A percentile compares a stretch with the other conserved stretches of the same genome.
phyloP scores from a whole-genome alignment of 2,888 invertebrate species.

The Cryptophagus acutangulus region DNA sequence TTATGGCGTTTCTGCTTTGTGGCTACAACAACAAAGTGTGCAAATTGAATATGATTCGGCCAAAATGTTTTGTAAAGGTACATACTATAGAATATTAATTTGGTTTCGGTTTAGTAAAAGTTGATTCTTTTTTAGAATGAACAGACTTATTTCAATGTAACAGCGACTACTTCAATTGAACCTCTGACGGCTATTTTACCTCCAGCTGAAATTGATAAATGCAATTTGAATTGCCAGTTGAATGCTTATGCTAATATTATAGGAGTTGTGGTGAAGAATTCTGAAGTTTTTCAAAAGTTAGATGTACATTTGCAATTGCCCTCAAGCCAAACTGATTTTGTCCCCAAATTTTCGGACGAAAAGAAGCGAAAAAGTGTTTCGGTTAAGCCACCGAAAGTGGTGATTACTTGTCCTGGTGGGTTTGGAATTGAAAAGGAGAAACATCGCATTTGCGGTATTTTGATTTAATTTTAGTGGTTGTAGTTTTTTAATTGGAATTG shows the following conservation, averaged over 20 bases:
- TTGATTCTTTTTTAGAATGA: slow-evolving; percentile 33
- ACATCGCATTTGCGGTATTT: slow-evolving; percentile 43
- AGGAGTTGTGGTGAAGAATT: slow-evolving; percentile 39
- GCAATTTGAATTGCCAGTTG: slow-evolving; percentile 42
- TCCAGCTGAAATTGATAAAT: slow-evolving; percentile 30
- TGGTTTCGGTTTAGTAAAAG: neutral
- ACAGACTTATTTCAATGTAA: slow-evolving; percentile 34
- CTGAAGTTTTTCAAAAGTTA: slow-evolving; percentile 37
- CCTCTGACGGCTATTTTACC: slow-evolving; percentile 34
- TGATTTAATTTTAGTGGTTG: no score
- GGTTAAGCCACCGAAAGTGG: slow-evolving; percentile 36
- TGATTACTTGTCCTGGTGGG: slow-evolving; percentile 42
- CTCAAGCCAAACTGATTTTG: neutral
- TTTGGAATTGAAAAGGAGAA: slow-evolving; percentile 41
- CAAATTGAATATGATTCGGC: slow-evolving; percentile 36
- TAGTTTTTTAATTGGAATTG: slow-evolving; percentile 3
- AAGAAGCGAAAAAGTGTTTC: slow-evolving; percentile 10
- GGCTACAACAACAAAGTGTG: slow-evolving; percentile 38
- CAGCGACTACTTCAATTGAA: slow-evolving; percentile 37
- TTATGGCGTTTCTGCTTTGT: slow-evolving; percentile 39
- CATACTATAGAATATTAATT: neutral
- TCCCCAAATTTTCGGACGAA: slow-evolving; percentile 27
- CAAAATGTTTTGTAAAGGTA: slow-evolving; percentile 38
- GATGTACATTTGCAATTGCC: slow-evolving; percentile 23
- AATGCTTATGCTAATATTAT: slow-evolving; percentile 41